Base-by-base conservation (phyloP, 2,888 invertebrate species). In the Heteromyza rotundicornis region DNA sequence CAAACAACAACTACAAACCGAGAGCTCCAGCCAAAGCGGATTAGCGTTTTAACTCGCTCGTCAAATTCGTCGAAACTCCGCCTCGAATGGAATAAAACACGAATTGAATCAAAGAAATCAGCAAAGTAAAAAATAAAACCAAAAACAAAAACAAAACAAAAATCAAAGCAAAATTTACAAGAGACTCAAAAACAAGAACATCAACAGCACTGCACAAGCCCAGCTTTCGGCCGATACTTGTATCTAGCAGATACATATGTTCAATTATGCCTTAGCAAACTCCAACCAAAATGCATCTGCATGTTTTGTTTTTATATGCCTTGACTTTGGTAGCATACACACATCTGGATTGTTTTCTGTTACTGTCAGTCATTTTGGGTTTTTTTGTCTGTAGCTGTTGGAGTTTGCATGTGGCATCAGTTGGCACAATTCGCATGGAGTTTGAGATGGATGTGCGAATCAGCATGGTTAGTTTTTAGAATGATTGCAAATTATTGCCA, bases 201-300 rank as follows among this genome's bases (percentile, higher is more conserved):
- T 12, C 40, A 40, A 40, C 40, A 40, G n/a, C 8, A 7, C 3
- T 3, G 40, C 3, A 47, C 19, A 47, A 19, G 47, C 47, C 7
- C 47, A 20, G 47, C 47, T 17, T 47, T 3, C 40, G 3, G 47
- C 47, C 17, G 19, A 40, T n/a, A 40, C n/a, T 8, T 40, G 40
- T n/a, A 40, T 47, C 20, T 47, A 20, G 20, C 47, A 47, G 47
- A 47, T 47, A 47, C 17, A 47, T 19, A 47, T 47, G 47, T 47
- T 47, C 20, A 47, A 47, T 19, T 47, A 20, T 47, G 47, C 47
- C 17, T 2, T 2, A 20, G 14, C 47, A 47, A n/a, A 47, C 47
- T 19, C 17, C 47, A 47, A 47, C 47, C 17, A 47, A 2, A 47
- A 47, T 20, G 20, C 40, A 32, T n/a, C 40, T n/a, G 40, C 16